These are phyloP conservation scores for Acanthacorydalis orientalis DNA, from an alignment of 2,888 invertebrate species.

Conservation along the genomic window DNA sequence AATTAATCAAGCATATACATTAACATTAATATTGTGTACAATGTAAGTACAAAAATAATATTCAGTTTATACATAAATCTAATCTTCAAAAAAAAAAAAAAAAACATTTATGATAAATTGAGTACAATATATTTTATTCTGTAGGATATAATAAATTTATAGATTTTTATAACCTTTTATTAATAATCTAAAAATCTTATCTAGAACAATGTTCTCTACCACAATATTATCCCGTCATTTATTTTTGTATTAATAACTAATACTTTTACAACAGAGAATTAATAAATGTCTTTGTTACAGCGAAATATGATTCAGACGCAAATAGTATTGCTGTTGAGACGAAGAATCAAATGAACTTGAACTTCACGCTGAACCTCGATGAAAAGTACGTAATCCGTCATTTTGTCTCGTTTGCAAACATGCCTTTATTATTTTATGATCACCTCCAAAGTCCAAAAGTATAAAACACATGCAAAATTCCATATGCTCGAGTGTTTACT, in stretches of 20 bases:
- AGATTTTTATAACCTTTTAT: no score
- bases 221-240: background rate
- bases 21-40: no score
- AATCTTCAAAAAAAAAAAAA: conserved; percentile 1
- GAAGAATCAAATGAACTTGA: conserved; percentile 39
- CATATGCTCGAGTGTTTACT: no score
- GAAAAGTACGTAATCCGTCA: conserved; percentile 26
- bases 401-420: no score
- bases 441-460: background rate
- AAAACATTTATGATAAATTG: background rate
- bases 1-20: no score
- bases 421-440: conserved; percentile 2
- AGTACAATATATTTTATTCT: background rate
- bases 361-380: conserved; percentile 40
- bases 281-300: conserved; percentile 14
- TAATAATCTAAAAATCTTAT: no score
- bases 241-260: background rate
- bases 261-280: background rate
- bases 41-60: no score
- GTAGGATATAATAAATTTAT: no score
- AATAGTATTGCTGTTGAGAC: conserved; percentile 18
- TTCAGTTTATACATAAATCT: background rate
- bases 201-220: background rate
- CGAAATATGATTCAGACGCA: conserved; percentile 24
- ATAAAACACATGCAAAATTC: background rate